phyloP scores from a whole-genome alignment of 2,888 invertebrate species.

The Hypsopygia costalis region DNA sequence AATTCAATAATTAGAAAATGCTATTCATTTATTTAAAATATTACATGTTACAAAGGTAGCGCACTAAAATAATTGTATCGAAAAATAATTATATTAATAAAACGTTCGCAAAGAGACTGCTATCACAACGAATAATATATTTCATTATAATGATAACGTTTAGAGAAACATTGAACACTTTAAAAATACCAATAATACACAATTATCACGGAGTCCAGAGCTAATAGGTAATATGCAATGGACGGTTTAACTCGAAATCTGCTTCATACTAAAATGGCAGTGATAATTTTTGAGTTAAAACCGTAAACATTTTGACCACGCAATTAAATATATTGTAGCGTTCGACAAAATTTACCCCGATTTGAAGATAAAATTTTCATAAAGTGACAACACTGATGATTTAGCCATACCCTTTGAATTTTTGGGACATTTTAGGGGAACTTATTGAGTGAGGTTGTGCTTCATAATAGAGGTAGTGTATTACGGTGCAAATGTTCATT shows the following conservation, averaged over 20 bases:
- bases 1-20: constrained; percentile 17
- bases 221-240: constrained; percentile 9
- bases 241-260: background rate
- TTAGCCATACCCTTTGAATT: too few species aligned
- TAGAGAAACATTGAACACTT: background rate
- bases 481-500: too few species aligned
- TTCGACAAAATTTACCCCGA: too few species aligned
- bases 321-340: too few species aligned
- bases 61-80: constrained; percentile 14
- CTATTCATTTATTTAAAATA: constrained; percentile 21
- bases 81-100: constrained; percentile 16
- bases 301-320: too few species aligned
- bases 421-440: too few species aligned
- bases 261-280: background rate
- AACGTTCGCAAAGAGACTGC: background rate
- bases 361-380: too few species aligned
- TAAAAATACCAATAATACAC: background rate
- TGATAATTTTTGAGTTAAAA: background rate
- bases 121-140: constrained; percentile 16
- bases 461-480: too few species aligned
- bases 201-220: background rate
- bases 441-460: too few species aligned
- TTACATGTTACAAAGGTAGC: constrained; percentile 18
- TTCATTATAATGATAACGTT: constrained; percentile 1
- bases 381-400: too few species aligned